Evolutionary conservation across 2,797 vertebrate genomes (phyloP), one percentile per base, ranked within the genome.

Genomic region (Trachurus trachurus): DNA sequence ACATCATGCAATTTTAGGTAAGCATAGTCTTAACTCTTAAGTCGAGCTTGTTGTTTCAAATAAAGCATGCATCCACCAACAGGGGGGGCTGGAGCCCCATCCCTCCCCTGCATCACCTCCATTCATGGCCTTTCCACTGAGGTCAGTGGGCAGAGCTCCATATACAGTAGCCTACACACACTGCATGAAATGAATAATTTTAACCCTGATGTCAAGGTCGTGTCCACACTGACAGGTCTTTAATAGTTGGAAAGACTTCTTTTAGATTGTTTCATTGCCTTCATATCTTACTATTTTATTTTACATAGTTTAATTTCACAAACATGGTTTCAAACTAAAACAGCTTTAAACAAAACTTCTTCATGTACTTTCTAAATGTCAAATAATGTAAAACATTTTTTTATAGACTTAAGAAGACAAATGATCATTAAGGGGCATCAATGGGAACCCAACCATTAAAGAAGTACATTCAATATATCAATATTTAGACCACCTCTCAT

Each of bases 61-160:
- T 17, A 13, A 17, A 65, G 26, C 34, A 11, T 0, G 2, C 22
- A 1, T 70, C 61, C 70, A 44, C 74, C 77, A 72, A 72, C 63
- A 86, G 84, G 50, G 74, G 84, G 74, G 0, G 68, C 64, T 60
- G 61, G 39, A 78, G 77, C n/a, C 57, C 50, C 37, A 61, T 45
- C 45, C 22, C 29, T 42, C 60, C 4, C 47, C 39, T 47, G 45
- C n/a, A 9, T n/a, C 0, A 26, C 39, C 40, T 49, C 71, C 22
- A 57, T 17, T n/a, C 1, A 19, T 12, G 9, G 40, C 29, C 39
- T 37, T 2, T n/a, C 21, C 22, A 22, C 17, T 11, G 42, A 47
- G 61, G 13, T 13, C 58, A 42, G 58, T 22, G n/a, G 61, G 9
- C 45, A 50, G 22, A 65, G 19, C 2, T 26, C 12, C 53, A 16